Evolutionary conservation across 2,888 invertebrate genomes (phyloP).

Genomic region (Cheilosia soror): DNA sequence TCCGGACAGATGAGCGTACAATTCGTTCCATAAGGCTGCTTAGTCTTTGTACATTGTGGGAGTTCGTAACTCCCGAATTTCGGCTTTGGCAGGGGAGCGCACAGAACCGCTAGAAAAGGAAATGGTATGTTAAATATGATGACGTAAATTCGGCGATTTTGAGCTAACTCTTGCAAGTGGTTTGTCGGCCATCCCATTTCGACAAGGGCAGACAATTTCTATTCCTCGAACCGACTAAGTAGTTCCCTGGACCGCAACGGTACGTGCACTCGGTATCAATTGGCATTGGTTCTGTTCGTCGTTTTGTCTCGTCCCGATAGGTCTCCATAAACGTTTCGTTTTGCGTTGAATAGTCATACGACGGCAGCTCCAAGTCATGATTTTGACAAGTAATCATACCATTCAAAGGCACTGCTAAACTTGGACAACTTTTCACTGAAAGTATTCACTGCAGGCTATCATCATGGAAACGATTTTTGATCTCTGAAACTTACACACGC

Average conservation of each 20-base stretch:
- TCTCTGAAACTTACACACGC: constrained; percentile 85
- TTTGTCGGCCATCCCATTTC: constrained; percentile 88
- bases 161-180: constrained; percentile 87
- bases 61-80: constrained; percentile 85
- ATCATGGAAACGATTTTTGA: background rate
- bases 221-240: constrained; percentile 86
- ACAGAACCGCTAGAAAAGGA: constrained; percentile 82
- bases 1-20: constrained; percentile 86
- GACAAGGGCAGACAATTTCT: constrained; percentile 88
- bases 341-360: constrained; percentile 77
- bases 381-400: constrained; percentile 86
- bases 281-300: constrained; percentile 81
- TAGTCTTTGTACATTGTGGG: constrained; percentile 84
- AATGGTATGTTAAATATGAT: background rate
- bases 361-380: constrained; percentile 79
- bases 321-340: constrained; percentile 77
- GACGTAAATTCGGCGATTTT: background rate
- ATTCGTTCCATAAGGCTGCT: constrained; percentile 86
- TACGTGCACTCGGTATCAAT: constrained; percentile 88
- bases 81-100: constrained; percentile 84
- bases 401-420: constrained; percentile 85
- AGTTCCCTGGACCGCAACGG: constrained; percentile 87
- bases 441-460: constrained; percentile 70
- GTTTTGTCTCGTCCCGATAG: constrained; percentile 75
- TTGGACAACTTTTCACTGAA: constrained; percentile 87